Conservation (phyloP, 2,797 vertebrate species). For the Cirrhinus molitorella region DNA sequence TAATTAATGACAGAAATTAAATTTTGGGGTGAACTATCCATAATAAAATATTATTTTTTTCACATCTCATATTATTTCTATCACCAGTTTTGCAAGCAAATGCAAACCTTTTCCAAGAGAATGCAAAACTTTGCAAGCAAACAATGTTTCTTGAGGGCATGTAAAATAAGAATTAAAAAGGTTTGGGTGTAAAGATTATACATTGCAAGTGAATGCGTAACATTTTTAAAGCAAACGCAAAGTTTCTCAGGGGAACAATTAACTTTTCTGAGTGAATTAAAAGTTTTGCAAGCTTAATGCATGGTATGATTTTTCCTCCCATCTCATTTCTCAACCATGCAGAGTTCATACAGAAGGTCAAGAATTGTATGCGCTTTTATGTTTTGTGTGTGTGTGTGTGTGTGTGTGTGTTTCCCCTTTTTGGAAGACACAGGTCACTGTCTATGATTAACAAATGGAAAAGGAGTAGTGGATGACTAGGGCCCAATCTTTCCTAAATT, state of each 20-base stretch:
- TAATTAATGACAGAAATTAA: too few species aligned
- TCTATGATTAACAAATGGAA: background rate
- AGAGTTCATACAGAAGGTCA: background rate
- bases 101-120: background rate
- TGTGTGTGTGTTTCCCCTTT: background rate
- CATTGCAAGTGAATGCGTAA: background rate
- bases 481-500: too few species aligned
- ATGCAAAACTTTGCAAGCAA: background rate
- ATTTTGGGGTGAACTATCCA: too few species aligned
- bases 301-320: background rate
- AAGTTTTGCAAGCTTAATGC: background rate
- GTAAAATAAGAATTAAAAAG: background rate
- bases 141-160: background rate
- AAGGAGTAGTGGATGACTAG: background rate
- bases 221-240: background rate
- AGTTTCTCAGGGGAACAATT: too few species aligned
- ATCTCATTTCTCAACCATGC: background rate
- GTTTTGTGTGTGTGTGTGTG: background rate
- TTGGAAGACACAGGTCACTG: too few species aligned
- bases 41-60: background rate
- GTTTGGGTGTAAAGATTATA: background rate
- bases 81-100: background rate
- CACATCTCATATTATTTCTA: background rate
- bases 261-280: background rate
- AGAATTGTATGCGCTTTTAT: background rate